These are phyloP conservation scores for Melikaiella ostensackeni DNA, from an alignment of 2,888 invertebrate genomes.

Conservation along the genomic window DNA sequence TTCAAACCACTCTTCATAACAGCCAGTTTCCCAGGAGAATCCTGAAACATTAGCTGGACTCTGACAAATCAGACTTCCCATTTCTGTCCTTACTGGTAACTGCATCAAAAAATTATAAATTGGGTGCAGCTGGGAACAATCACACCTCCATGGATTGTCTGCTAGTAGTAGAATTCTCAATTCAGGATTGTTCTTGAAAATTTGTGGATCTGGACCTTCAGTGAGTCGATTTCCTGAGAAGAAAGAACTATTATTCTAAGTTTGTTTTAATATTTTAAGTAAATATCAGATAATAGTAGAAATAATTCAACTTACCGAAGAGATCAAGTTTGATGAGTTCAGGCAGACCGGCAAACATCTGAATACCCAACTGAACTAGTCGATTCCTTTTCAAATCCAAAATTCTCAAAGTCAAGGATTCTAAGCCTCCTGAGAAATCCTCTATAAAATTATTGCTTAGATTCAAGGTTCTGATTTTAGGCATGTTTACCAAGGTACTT, in stretches of 20 bases:
- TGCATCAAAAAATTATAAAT: slow-evolving; percentile 82
- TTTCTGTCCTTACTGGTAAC: slow-evolving; percentile 80
- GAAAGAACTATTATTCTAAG: background rate
- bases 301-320: slow-evolving; percentile 75
- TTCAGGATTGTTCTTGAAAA: slow-evolving; percentile 81
- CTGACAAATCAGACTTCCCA: slow-evolving; percentile 81
- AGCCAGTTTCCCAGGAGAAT: slow-evolving; percentile 84
- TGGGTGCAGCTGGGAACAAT: slow-evolving; percentile 82
- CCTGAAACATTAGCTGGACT: slow-evolving; percentile 83
- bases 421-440: slow-evolving; percentile 81
- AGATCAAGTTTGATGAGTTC: slow-evolving; percentile 82
- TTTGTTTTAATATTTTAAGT: background rate
- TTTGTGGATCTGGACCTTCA: slow-evolving; percentile 77
- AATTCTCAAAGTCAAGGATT: slow-evolving; percentile 81
- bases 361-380: slow-evolving; percentile 81
- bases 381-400: slow-evolving; percentile 81
- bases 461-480: slow-evolving; percentile 81
- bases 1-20: slow-evolving; percentile 81
- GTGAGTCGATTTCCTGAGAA: slow-evolving; percentile 83
- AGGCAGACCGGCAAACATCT: slow-evolving; percentile 82
- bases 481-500: slow-evolving; percentile 72
- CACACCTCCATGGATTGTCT: slow-evolving; percentile 89
- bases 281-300: too few relatives aligned
- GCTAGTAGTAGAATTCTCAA: slow-evolving; percentile 81
- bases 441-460: slow-evolving; percentile 84